These are phyloP conservation scores for Sphecodes monilicornis DNA, from an alignment of 2,888 invertebrate genomes.

Conservation along the genomic window DNA sequence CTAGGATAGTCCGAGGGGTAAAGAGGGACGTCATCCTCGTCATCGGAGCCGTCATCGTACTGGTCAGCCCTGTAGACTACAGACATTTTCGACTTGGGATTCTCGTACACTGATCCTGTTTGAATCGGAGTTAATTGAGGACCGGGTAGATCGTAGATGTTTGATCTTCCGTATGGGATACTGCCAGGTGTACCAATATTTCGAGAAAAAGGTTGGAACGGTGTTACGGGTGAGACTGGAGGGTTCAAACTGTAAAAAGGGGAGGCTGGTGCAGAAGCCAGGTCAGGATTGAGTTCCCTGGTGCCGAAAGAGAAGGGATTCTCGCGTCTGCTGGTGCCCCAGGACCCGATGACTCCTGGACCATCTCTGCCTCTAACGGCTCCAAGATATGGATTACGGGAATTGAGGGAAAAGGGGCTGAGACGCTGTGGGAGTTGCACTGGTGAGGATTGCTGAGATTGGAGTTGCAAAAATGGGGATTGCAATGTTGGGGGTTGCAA, in stretches of 20 bases:
- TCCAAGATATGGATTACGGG: conserved; percentile 3
- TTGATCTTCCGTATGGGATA: not conserved
- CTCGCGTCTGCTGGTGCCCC: conserved; percentile 34
- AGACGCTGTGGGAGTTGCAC: rapidly evolving
- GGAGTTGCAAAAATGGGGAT: too few relatives aligned
- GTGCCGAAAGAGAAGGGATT: conserved; percentile 25
- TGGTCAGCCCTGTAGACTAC: not conserved
- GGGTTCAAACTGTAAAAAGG: not conserved
- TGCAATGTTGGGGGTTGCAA: too few relatives aligned
- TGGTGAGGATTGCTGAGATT: too few relatives aligned
- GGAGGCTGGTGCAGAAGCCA: conserved; percentile 54
- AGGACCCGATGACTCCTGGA: not conserved
- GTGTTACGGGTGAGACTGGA: not conserved
- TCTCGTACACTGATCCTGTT: not conserved
- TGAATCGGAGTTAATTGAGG: not conserved
- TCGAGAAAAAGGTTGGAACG: not conserved
- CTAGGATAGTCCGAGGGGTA: not conserved
- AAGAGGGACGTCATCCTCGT: not conserved
- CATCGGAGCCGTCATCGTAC: not conserved
- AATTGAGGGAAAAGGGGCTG: too few relatives aligned
- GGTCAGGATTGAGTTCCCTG: conserved; percentile 42
- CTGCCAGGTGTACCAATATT: too few relatives aligned
- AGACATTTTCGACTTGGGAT: not conserved
- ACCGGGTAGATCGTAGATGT: conserved; percentile 1
- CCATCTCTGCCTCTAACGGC: conserved; percentile 35